These are phyloP conservation scores for Ardeotis arabs DNA, from an alignment of 2,113 vertebrate genomes.

Conservation along the genomic window DNA sequence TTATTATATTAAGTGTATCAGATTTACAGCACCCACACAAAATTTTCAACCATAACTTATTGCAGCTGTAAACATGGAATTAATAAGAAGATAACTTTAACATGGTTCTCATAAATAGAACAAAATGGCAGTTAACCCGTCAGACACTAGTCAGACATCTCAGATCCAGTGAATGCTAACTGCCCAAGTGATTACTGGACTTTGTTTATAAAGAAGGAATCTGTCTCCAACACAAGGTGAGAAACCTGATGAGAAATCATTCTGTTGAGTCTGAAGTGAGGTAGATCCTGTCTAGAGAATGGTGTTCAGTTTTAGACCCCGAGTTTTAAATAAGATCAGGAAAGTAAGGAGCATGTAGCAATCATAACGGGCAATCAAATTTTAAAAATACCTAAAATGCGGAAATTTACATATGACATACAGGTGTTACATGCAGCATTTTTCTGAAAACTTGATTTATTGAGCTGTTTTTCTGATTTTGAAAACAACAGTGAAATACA, in stretches of 20 bases:
- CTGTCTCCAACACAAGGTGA: neutral
- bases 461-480: neutral
- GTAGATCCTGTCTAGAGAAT: neutral
- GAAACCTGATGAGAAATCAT: neutral
- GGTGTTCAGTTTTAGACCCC: neutral
- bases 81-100: neutral
- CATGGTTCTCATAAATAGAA: neutral
- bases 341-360: neutral
- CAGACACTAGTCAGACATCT: neutral
- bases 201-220: neutral
- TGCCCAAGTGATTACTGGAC: neutral
- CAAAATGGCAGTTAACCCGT: neutral
- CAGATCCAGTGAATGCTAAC: neutral
- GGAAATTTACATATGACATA: neutral
- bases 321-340: neutral
- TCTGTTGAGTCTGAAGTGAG: neutral
- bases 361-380: neutral
- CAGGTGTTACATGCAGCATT: neutral
- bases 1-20: neutral
- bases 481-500: neutral
- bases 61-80: neutral
- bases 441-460: neutral
- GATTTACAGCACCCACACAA: neutral
- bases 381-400: neutral
- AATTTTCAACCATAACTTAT: neutral